Evolutionary conservation across 2,113 vertebrate genomes (phyloP).

Genomic region (Fregetta grallaria): DNA sequence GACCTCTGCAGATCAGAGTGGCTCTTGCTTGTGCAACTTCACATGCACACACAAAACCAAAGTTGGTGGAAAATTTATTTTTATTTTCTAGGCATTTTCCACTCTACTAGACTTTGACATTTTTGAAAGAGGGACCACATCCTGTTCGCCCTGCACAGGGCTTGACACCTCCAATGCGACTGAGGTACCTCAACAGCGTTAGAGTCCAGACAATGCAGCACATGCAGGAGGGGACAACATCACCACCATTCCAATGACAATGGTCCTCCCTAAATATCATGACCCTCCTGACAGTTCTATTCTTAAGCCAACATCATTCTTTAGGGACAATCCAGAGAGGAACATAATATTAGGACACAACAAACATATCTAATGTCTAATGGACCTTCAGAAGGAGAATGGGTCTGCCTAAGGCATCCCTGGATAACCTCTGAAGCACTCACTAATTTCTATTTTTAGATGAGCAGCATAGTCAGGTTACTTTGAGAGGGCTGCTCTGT

Average conservation of each 20-base stretch:
- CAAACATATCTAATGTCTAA: not conserved
- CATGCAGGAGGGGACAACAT: not conserved
- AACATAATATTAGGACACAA: not conserved
- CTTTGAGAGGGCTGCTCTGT: not conserved
- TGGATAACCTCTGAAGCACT: not conserved
- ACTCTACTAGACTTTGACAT: not conserved
- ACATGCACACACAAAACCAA: not conserved
- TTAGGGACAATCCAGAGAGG: not conserved
- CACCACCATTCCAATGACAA: fast-evolving
- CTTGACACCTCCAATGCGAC: not conserved
- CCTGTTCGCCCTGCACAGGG: not conserved
- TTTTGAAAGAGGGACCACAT: not conserved
- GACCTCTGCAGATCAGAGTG: not conserved
- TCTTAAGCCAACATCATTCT: not conserved
- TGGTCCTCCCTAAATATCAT: not conserved
- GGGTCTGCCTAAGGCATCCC: not conserved
- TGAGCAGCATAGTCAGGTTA: not conserved
- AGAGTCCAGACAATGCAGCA: not conserved
- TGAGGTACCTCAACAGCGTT: not conserved
- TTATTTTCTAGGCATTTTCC: not conserved
- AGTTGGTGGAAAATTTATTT: not conserved
- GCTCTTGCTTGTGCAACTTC: not conserved
- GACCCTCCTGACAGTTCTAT: not conserved
- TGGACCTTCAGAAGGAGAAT: not conserved
- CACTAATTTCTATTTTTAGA: not conserved